Evolutionary conservation across 2,113 vertebrate genomes (phyloP).

Genomic region (Petromus typicus): DNA sequence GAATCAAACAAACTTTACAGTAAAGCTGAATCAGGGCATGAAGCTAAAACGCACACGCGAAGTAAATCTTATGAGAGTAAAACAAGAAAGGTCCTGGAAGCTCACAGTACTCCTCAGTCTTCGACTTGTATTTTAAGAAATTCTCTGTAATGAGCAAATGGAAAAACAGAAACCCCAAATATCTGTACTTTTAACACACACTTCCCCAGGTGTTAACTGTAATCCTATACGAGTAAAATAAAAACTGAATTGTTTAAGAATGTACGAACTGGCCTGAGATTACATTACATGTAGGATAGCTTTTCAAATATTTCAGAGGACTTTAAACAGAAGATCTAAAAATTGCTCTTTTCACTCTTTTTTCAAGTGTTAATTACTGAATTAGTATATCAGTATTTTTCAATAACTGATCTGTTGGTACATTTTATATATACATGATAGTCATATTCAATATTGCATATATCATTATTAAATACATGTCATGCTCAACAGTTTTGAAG

Average conservation of each 20-base stretch:
- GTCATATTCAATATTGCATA: no score
- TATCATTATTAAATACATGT: neutral
- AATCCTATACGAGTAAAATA: neutral
- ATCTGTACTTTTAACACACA: neutral
- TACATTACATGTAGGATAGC: neutral
- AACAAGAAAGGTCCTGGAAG: neutral
- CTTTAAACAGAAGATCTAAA: neutral
- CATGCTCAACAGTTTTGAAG: neutral
- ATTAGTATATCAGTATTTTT: no score
- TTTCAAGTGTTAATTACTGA: neutral
- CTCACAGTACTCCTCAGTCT: neutral
- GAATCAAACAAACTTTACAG: constrained; percentile 56
- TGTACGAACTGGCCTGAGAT: neutral
- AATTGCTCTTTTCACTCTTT: neutral
- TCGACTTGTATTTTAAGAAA: constrained; percentile 26
- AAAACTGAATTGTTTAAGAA: neutral
- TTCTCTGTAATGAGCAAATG: neutral
- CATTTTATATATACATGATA: no score
- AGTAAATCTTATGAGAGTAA: neutral
- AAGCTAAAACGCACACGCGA: constrained; percentile 19
- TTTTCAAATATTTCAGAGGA: constrained; percentile 11
- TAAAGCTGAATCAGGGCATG: constrained; percentile 16
- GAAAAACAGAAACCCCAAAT: constrained; percentile 11
- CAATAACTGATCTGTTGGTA: no score
- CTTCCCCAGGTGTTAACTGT: constrained; percentile 24